A percentile compares a stretch with the other conserved stretches of the same genome.
Evolutionary conservation across 37 sponge, comb jelly and placozoan genomes (phyloP).

Genomic region (Mnemiopsis leidyi): DNA sequence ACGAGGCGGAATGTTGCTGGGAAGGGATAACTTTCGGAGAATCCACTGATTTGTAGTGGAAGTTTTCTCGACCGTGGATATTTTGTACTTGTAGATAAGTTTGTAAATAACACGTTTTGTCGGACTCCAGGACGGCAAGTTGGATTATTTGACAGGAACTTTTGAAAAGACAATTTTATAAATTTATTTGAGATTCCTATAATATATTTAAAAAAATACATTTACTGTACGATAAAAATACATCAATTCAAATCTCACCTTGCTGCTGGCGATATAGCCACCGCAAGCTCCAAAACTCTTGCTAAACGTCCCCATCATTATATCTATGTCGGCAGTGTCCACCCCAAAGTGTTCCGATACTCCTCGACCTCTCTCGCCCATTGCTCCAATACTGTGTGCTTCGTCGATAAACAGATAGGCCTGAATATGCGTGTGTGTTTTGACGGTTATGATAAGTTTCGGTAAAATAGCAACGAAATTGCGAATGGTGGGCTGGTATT

Average conservation of each 20-base stretch:
- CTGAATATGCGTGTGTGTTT: slow-evolving; percentile 45
- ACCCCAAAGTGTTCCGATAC: slow-evolving; percentile 90
- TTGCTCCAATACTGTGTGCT: slow-evolving; percentile 98
- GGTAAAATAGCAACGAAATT: no score
- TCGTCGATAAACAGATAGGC: slow-evolving; percentile 97
- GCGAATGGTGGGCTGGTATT: no score
- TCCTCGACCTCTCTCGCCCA: slow-evolving; percentile 91
- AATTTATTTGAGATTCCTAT: no score
- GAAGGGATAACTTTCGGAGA: slow-evolving; percentile 21
- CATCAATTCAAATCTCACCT: no score
- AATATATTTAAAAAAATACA: no score
- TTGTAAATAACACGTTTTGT: not conserved
- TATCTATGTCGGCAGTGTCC: slow-evolving; percentile 88
- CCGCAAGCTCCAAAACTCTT: slow-evolving; percentile 98
- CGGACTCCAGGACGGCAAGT: not conserved
- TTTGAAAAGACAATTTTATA: not conserved
- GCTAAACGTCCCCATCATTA: slow-evolving; percentile 99
- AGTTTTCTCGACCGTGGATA: not conserved
- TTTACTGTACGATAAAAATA: no score
- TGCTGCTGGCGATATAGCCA: slow-evolving; percentile 91
- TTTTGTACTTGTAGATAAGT: not conserved
- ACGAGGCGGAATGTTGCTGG: not conserved
- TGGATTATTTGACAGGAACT: not conserved
- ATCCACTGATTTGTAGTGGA: not conserved
- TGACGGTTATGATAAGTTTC: no score